phyloP scores from a whole-genome alignment of 1,140 invertebrate species.

The Notospermus geniculatus region DNA sequence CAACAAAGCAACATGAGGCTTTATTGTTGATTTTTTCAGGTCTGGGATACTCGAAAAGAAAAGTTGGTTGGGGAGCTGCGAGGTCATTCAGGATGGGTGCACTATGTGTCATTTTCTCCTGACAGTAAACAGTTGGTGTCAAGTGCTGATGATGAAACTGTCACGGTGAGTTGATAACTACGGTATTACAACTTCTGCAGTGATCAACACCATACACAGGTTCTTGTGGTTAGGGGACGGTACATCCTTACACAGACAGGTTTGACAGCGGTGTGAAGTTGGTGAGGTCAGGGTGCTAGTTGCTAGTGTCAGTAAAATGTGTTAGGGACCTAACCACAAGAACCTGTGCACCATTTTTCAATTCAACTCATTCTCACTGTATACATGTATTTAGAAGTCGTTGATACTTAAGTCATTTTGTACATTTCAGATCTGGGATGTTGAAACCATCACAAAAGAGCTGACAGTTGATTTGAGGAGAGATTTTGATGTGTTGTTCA shows the following conservation, averaged over 20 bases:
- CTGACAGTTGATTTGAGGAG: not conserved
- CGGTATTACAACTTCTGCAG: too few relatives aligned
- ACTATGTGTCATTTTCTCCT: not conserved
- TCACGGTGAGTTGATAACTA: not conserved
- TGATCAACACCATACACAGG: too few relatives aligned
- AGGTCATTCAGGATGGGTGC: not conserved
- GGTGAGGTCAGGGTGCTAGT: too few relatives aligned
- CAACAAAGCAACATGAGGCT: not conserved
- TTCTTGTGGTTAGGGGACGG: too few relatives aligned
- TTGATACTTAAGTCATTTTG: not conserved
- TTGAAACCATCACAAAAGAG: not conserved
- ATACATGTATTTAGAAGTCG: too few relatives aligned
- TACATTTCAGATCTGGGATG: slow-evolving; percentile 6
- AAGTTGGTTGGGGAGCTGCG: not conserved
- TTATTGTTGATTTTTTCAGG: not conserved
- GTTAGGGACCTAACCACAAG: too few relatives aligned
- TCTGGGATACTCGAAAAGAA: not conserved
- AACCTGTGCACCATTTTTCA: too few relatives aligned
- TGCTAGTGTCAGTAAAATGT: too few relatives aligned
- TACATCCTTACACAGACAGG: too few relatives aligned
- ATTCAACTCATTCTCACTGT: too few relatives aligned
- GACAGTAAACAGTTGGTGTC: slow-evolving; percentile 8
- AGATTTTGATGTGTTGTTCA: slow-evolving; percentile 3
- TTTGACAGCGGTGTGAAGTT: too few relatives aligned
- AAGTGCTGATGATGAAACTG: not conserved